These are phyloP conservation scores for Cichladusa arquata DNA, from an alignment of 2,113 vertebrate genomes.

Conservation along the genomic window DNA sequence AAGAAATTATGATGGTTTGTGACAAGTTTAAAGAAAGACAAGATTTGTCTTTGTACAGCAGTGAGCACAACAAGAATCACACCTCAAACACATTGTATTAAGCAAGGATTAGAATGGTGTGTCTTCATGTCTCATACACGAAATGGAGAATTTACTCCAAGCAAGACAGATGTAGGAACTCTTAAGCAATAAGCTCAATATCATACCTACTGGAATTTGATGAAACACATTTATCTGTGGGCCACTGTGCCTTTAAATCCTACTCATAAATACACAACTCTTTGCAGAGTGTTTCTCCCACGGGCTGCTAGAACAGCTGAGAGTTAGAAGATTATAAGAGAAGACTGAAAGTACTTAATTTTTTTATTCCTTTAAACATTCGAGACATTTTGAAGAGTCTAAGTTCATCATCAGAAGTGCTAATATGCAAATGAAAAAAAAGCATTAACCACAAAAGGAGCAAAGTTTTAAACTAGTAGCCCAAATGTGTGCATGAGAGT, in stretches of 20 bases:
- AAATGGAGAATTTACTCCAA: background rate
- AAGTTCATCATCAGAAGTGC: background rate
- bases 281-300: background rate
- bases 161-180: background rate
- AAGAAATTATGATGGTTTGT: constrained; percentile 6
- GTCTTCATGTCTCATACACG: background rate
- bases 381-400: background rate
- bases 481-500: background rate
- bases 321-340: background rate
- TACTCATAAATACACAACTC: background rate
- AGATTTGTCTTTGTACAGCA: background rate
- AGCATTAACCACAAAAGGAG: background rate
- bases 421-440: background rate
- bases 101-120: background rate
- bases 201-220: background rate
- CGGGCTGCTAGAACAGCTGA: background rate
- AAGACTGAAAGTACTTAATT: background rate
- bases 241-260: background rate
- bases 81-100: background rate
- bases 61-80: background rate
- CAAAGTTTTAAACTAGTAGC: background rate
- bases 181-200: background rate
- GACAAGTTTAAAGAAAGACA: constrained; percentile 4
- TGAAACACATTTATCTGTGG: background rate
- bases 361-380: background rate